Conservation (phyloP, 1,140 invertebrate species). For the Eubasilissa regina region DNA sequence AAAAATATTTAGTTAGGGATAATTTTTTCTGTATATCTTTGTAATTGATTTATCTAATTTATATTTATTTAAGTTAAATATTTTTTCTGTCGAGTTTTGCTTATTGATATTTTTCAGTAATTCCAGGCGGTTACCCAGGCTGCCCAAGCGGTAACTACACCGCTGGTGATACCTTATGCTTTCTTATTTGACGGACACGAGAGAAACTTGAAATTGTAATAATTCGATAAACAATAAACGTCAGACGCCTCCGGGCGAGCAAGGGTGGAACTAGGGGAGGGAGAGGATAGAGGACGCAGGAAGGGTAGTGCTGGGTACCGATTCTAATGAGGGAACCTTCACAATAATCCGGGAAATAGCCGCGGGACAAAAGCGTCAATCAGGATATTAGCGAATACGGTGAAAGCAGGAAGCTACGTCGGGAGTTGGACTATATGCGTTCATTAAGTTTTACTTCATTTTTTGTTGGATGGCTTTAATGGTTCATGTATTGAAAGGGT, state of each 20-base stretch:
- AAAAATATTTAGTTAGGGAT: no score
- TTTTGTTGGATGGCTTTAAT: slow-evolving; percentile 30
- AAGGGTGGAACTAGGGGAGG: background rate
- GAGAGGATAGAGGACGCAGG: background rate
- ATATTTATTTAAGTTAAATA: no score
- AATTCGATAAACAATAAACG: slow-evolving; percentile 51
- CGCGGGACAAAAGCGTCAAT: slow-evolving; percentile 59
- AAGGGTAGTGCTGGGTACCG: slow-evolving; percentile 22
- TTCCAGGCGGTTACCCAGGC: no score
- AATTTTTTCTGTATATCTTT: no score
- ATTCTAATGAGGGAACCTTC: slow-evolving; percentile 54
- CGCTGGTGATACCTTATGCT: no score
- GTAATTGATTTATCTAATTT: no score
- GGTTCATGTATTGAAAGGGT: background rate
- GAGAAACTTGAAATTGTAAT: slow-evolving; percentile 40
- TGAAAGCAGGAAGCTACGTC: slow-evolving; percentile 42
- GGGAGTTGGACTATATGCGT: slow-evolving; percentile 1
- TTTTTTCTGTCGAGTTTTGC: no score
- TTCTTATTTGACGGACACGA: slow-evolving; percentile 12
- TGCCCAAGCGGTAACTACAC: no score
- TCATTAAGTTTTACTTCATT: slow-evolving; percentile 30
- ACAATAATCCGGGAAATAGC: slow-evolving; percentile 58
- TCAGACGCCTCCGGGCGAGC: slow-evolving; percentile 18
- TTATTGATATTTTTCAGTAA: no score
- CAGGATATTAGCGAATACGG: slow-evolving; percentile 59